Conservation (phyloP, 1,140 invertebrate species). For the Apis cerana region DNA sequence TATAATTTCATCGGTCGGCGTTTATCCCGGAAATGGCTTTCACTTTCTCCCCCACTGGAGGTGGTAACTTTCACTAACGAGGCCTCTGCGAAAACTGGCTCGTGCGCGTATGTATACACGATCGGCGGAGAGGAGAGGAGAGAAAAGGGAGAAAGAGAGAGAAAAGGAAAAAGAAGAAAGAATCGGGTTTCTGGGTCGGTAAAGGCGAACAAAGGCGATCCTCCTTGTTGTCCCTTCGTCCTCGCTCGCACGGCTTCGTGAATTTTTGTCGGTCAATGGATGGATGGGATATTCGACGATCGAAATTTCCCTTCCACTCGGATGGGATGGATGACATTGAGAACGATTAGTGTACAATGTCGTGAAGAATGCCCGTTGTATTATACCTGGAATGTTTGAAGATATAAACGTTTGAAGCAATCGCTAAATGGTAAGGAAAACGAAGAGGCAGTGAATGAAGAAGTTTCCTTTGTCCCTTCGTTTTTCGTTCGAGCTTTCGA, state of each 20-base stretch:
- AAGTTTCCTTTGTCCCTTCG: neutral
- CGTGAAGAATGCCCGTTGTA: neutral
- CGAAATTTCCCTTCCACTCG: slow-evolving; percentile 9
- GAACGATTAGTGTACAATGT: neutral
- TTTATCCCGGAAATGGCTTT: slow-evolving; percentile 77
- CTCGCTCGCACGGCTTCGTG: slow-evolving; percentile 42
- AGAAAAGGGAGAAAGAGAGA: neutral
- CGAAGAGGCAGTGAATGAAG: neutral
- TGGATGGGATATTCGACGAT: too few relatives aligned
- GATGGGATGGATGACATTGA: neutral
- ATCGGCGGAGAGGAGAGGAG: slow-evolving; percentile 25
- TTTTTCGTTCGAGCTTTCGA: neutral
- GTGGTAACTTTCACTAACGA: slow-evolving; percentile 69
- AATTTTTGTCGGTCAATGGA: slow-evolving; percentile 10
- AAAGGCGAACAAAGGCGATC: slow-evolving; percentile 57
- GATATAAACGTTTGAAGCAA: neutral
- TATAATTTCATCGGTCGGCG: slow-evolving; percentile 56
- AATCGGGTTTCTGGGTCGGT: slow-evolving; percentile 73
- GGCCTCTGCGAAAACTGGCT: slow-evolving; percentile 18
- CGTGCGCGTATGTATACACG: slow-evolving; percentile 34
- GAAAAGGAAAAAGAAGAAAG: slow-evolving; percentile 31
- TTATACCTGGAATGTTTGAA: slow-evolving; percentile 8
- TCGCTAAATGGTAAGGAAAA: slow-evolving; percentile 9
- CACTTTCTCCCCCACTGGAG: slow-evolving; percentile 74
- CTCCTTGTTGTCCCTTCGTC: slow-evolving; percentile 23